Conservation (phyloP, 2,113 vertebrate species). For the Percina caprodes region DNA sequence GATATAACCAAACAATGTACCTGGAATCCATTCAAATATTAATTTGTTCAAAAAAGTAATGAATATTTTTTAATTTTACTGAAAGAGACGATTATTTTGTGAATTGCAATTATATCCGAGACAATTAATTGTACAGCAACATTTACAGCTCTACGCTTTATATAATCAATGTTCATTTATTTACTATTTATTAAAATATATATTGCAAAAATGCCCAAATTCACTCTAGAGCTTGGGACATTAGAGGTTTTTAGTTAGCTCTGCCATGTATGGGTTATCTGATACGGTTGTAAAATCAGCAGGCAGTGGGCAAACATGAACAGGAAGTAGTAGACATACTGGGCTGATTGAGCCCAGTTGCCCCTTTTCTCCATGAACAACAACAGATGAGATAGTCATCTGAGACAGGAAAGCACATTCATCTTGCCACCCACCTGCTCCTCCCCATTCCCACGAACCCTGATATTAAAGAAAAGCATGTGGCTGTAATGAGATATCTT, state of each 20-base stretch:
- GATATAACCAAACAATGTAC: too few relatives aligned
- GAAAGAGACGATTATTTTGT: too few relatives aligned
- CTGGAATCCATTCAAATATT: too few relatives aligned
- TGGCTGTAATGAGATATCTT: constrained; percentile 78
- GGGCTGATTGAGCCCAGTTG: constrained; percentile 54
- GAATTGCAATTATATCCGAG: too few relatives aligned
- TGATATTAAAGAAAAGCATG: constrained; percentile 74
- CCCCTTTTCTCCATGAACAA: constrained; percentile 54
- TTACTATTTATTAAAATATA: too few relatives aligned
- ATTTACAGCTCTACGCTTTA: too few relatives aligned
- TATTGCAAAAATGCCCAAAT: neutral
- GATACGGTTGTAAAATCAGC: constrained; percentile 32
- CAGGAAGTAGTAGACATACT: constrained; percentile 50
- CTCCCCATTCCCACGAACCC: constrained; percentile 44
- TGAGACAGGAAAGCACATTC: constrained; percentile 69
- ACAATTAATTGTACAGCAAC: too few relatives aligned
- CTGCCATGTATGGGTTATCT: constrained; percentile 21
- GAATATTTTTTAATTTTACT: too few relatives aligned
- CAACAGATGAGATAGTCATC: constrained; percentile 73
- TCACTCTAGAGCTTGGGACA: neutral
- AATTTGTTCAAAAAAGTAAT: too few relatives aligned
- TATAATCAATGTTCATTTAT: too few relatives aligned
- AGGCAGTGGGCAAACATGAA: constrained; percentile 10
- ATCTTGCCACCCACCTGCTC: constrained; percentile 65
- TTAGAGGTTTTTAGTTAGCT: neutral